Evolutionary conservation across 2,113 vertebrate species (phyloP).

Genomic region (Xiphophorus hellerii): DNA sequence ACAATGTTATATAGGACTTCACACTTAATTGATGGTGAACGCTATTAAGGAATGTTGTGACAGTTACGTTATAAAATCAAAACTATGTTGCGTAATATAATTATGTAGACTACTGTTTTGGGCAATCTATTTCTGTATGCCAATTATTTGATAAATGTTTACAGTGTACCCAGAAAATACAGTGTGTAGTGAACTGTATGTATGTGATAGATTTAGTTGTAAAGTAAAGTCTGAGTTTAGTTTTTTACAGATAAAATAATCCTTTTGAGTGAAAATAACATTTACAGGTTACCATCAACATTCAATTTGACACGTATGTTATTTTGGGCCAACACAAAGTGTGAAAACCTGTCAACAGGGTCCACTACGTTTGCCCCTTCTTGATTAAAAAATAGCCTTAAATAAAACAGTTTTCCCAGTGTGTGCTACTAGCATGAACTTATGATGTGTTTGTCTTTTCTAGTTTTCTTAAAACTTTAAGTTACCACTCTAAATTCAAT

Average conservation of each 20-base stretch:
- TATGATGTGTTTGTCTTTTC: too few species aligned
- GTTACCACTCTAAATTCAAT: too few species aligned
- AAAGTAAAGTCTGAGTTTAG: not conserved
- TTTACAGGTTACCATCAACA: not conserved
- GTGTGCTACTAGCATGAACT: too few species aligned
- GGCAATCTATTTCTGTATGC: not conserved
- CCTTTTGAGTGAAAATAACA: not conserved
- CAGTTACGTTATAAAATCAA: constrained; percentile 21
- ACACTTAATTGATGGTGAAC: constrained; percentile 27
- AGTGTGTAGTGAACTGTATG: not conserved
- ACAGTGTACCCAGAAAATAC: not conserved
- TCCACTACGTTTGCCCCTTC: too few species aligned
- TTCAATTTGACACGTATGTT: not conserved
- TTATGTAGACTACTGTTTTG: not conserved
- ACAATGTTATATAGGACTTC: constrained; percentile 25
- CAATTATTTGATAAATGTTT: not conserved
- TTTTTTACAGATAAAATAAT: not conserved
- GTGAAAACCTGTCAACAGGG: too few species aligned
- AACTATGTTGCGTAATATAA: constrained; percentile 12
- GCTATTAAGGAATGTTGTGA: constrained; percentile 29
- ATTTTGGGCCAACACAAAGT: too few species aligned
- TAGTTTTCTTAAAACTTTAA: too few species aligned
- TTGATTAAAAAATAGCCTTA: too few species aligned
- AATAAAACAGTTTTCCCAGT: too few species aligned
- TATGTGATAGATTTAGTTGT: not conserved